Percentiles rank a stretch among this genome's conserved stretches.
phyloP scores from a whole-genome alignment of 2,888 invertebrate species.

The Drosophila putrida region DNA sequence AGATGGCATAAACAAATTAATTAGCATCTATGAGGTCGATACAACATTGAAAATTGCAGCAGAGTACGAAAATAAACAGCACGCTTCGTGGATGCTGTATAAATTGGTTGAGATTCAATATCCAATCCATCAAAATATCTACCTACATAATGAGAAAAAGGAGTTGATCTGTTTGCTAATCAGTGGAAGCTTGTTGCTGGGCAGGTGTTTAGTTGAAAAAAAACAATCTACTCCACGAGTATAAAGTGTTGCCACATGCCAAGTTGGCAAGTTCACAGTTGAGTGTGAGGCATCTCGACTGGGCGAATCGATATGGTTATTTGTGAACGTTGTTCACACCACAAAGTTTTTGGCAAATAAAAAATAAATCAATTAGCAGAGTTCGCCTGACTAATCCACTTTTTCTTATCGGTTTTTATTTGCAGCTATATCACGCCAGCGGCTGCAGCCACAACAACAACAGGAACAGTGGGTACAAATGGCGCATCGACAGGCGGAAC shows the following conservation, averaged over 20 bases:
- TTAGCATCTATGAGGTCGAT: slow-evolving; percentile 69
- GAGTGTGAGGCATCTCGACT: slow-evolving; percentile 56
- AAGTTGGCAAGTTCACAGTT: slow-evolving; percentile 63
- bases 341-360: slow-evolving; percentile 60
- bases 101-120: slow-evolving; percentile 39
- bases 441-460: slow-evolving; percentile 77
- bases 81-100: slow-evolving; percentile 40
- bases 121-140: slow-evolving; percentile 7
- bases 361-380: slow-evolving; percentile 72
- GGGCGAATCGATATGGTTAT: slow-evolving; percentile 27
- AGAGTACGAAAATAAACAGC: slow-evolving; percentile 41
- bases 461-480: slow-evolving; percentile 26
- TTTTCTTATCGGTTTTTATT: slow-evolving; percentile 20
- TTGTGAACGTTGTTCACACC: slow-evolving; percentile 67
- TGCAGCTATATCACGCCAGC: slow-evolving; percentile 84
- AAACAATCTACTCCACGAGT: slow-evolving; percentile 14
- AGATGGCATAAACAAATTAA: slow-evolving; percentile 75
- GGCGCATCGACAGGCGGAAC: slow-evolving; percentile 58
- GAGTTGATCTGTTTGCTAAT: slow-evolving; percentile 4
- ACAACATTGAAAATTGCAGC: slow-evolving; percentile 53
- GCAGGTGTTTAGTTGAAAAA: slow-evolving; percentile 9
- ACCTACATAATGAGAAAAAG: not conserved
- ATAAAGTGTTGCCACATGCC: slow-evolving; percentile 34
- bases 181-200: slow-evolving; percentile 47
- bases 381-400: slow-evolving; percentile 51